These are phyloP conservation scores for Eunapius fragilis DNA, from an alignment of 37 sponge, comb jelly and placozoan genomes.

Conservation along the genomic window DNA sequence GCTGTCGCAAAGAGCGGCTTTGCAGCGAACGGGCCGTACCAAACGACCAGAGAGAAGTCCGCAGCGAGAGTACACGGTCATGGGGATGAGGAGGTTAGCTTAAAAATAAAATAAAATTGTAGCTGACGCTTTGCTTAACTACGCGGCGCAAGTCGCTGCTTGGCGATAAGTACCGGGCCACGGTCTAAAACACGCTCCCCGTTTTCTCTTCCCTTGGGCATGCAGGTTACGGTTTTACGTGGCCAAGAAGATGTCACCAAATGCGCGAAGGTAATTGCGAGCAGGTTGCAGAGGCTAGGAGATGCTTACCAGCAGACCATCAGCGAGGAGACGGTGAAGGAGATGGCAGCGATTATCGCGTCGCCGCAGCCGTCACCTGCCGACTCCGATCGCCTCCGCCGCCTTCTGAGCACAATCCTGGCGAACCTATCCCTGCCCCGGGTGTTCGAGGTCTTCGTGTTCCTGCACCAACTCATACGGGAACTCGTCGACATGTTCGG, in stretches of 20 bases:
- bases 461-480: not conserved
- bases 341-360: not conserved
- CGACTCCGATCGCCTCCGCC: not conserved
- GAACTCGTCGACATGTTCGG: not conserved
- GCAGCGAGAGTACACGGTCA: no score
- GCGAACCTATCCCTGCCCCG: not conserved
- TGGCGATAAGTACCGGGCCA: no score
- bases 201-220: not conserved
- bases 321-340: not conserved
- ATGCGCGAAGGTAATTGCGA: not conserved
- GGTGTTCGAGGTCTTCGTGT: not conserved
- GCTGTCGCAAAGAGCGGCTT: no score
- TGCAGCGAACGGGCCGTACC: no score
- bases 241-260: not conserved
- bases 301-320: not conserved
- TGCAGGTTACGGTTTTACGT: not conserved
- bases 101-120: not conserved
- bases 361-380: not conserved
- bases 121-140: no score
- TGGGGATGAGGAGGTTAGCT: not conserved
- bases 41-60: no score
- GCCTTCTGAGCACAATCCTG: not conserved
- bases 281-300: not conserved
- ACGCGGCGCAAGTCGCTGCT: no score
- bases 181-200: no score